Evolutionary conservation across 2,888 invertebrate species (phyloP), one percentile per base, ranked within the genome.

Genomic region (Tineola bisselliella): DNA sequence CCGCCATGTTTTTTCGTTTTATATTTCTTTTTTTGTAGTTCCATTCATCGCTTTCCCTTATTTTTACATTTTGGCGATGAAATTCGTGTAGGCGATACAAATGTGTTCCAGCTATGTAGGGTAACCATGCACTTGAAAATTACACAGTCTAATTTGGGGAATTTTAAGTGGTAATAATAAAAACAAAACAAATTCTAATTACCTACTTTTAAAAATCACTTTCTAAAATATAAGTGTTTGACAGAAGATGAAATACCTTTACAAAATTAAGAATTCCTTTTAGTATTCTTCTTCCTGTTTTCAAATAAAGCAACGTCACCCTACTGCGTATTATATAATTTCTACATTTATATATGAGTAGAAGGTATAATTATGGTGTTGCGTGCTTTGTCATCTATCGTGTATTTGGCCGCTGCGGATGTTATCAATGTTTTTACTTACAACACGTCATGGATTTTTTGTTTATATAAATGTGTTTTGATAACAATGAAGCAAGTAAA

Each of bases 361-460:
- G 25, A 31, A 58, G 33, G 58, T 59, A 66, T 81, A 80, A 81
- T 81, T 81, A 76, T 76, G 66, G 69, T 72, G 68, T 81, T 70
- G 81, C 81, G 81, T 81, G 80, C 72, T 72, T 72, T 76, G 75
- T 78, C 76, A 77, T 77, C 70, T 72, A 71, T 73, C 70, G 72
- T 72, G 69, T 73, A 54, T 78, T 63, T 61, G 68, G 70, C 69
- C 38, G 48, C 56, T 66, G 64, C 68, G 75, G 76, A 76, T 76
- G 72, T 74, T 79, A 79, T 80, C 77, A 75, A 71, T 70, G 71
- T 64, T 68, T 64, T 67, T 64, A 68, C 31, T 17, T 30, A 30
- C 11, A 10, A 58, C 33, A 58, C 58, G 58, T 56, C 56, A 48
- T 48, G 48, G 13, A 15, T 4, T 48, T 48, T 48, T 25, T 8